Conservation (phyloP, 1,140 invertebrate genomes). For the Papilio polyxenes region DNA sequence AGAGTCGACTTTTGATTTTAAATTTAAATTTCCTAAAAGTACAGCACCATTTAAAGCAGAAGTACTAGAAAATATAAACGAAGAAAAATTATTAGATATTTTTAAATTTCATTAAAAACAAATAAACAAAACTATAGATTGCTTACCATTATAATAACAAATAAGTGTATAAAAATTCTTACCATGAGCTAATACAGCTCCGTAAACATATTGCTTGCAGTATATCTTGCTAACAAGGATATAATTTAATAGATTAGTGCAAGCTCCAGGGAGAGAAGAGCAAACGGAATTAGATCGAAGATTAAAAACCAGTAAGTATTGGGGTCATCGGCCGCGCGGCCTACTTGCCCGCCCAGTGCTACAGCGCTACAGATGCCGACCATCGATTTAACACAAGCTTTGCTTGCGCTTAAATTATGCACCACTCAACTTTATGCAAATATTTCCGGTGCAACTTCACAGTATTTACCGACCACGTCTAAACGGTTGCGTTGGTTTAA, state of each 20-base stretch:
- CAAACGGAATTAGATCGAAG: slow-evolving; percentile 36
- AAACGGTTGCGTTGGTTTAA: not conserved
- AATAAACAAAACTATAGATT: too few relatives aligned
- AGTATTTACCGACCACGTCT: not conserved
- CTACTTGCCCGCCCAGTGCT: slow-evolving; percentile 42
- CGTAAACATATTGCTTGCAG: not conserved
- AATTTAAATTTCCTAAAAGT: too few relatives aligned
- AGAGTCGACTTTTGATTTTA: too few relatives aligned
- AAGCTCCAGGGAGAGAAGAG: not conserved
- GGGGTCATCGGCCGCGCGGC: slow-evolving; percentile 50
- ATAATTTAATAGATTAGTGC: slow-evolving; percentile 12
- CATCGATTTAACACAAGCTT: slow-evolving; percentile 26
- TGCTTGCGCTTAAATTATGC: slow-evolving; percentile 23
- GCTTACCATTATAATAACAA: too few relatives aligned
- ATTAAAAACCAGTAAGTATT: slow-evolving; percentile 47
- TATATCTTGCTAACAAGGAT: slow-evolving; percentile 1
- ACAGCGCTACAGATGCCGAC: not conserved
- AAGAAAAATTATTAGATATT: too few relatives aligned
- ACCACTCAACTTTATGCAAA: slow-evolving; percentile 19
- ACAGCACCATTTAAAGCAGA: too few relatives aligned
- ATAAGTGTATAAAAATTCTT: too few relatives aligned
- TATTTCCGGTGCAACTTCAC: not conserved
- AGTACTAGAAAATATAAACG: too few relatives aligned
- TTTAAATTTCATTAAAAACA: too few relatives aligned
- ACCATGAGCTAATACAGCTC: not conserved